Base-by-base conservation (phyloP, 2,888 invertebrate genomes). In the Rhagonycha fulva region DNA sequence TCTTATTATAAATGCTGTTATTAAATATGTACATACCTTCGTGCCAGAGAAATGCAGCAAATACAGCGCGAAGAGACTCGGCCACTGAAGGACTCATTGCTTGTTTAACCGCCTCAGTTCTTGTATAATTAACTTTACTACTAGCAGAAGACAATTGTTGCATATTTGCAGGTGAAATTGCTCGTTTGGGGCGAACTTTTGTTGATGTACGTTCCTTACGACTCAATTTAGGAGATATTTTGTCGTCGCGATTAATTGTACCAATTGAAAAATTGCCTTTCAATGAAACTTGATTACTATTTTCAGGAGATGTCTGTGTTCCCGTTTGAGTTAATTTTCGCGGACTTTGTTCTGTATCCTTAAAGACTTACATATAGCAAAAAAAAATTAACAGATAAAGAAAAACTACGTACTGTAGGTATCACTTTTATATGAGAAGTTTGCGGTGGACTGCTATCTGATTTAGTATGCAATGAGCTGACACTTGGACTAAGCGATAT, bases 11-110 rank as follows among this genome's bases (percentile, higher is more conserved):
- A n/a, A 3, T 47, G 19, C 19, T 19, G 4, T 32, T 47, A 47
- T n/a, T 7, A n/a, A 63, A 63, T 24, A 63, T 12, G 68, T 28
- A 70, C 72, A 69, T 83, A 91, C 91, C 96, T 89, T 98, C 98
- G 85, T 99, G 98, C 98, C 98, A 99, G 1, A 99, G 89, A 82
- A 98, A 93, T 0, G 98, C 97, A 0, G 98, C 98, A 87, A 99
- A 99, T 5, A 98, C 95, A 0, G 98, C 96, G n/a, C 99, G 89
- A 23, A 98, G 88, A 82, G 96, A 95, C 87, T 98, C 97, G 0
- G 97, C 97, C 71, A 97, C 94, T 0, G 97, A 95, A 0, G 98
- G 97, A 80, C 97, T 96, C 86, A 97, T 91, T 0, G 98, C 98
- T 81, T 94, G 92, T 86, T 96, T 96, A 0, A 92, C 90, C 11